These are phyloP conservation scores for Eurypyga helias DNA, from an alignment of 2,113 vertebrate genomes.

Conservation along the genomic window DNA sequence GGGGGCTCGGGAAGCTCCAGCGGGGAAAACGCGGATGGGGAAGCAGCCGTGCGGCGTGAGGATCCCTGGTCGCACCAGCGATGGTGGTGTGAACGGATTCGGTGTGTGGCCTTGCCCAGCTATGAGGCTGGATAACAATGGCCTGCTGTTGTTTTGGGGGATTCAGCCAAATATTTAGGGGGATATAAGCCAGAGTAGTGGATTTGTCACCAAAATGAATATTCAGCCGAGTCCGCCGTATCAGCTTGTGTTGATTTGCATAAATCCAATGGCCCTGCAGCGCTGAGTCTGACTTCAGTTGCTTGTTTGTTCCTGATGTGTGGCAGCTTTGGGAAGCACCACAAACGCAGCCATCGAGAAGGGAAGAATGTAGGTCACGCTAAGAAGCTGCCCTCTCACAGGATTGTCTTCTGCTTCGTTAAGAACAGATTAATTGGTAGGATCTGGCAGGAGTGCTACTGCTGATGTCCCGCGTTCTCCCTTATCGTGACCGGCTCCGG, in stretches of 20 bases:
- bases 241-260: neutral
- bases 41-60: neutral
- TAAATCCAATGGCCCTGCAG: neutral
- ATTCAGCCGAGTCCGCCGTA: neutral
- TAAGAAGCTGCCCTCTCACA: neutral
- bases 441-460: neutral
- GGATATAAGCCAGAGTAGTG: neutral
- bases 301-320: neutral
- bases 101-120: neutral
- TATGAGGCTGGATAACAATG: neutral
- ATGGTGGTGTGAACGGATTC: neutral
- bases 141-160: neutral
- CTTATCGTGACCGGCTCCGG: neutral
- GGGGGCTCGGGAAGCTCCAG: neutral
- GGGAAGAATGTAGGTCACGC: conserved; percentile 17
- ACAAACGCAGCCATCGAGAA: neutral
- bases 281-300: neutral
- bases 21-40: neutral
- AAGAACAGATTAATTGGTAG: neutral
- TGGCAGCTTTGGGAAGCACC: neutral
- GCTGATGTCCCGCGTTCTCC: neutral
- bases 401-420: conserved; percentile 25
- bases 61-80: neutral
- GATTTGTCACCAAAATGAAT: neutral
- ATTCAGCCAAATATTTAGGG: neutral